Base-by-base conservation (phyloP, 2,888 invertebrate genomes). In the Brenthis daphne region DNA sequence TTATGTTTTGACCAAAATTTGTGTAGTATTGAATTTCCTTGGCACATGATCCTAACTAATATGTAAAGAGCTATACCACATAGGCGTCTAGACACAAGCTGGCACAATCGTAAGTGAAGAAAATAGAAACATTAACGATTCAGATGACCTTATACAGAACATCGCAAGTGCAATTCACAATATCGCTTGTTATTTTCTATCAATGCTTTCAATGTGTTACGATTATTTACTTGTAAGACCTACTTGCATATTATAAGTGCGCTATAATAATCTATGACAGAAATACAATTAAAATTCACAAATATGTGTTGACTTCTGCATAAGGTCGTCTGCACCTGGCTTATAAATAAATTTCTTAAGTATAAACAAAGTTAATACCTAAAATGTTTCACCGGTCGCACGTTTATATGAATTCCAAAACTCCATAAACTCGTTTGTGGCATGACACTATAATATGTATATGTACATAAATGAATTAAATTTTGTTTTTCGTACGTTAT, bases 321-420 rank as follows among this genome's bases (percentile, higher is more conserved):
- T 43, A 70, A 69, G 56, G 61, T 65, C 72, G 57, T 29, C 61
- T 63, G 67, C 50, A 64, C 48, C 63, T 60, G 16, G 37, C 47
- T 54, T 51, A 61, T 51, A 47, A 71, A 66, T 68, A 57, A 58
- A 37, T 24, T 56, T 57, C 68, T 53, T 61, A 64, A 70, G 50
- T 66, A 65, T 64, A 70, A 69, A 65, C 47, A 57, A 70, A 65
- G 33, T 65, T 64, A 58, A 64, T 60, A 64, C 58, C 56, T 57
- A 64, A 57, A 43, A 65, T 56, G 51, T 63, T 65, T 58, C 55
- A 55, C 57, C 24, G 69, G 67, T 71, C 60, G 61, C 47, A 67
- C 69, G 69, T 64, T 74, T 74, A 72, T 69, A 72, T 75, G 75
- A 75, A 75, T 72, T 75, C 73, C 65, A 72, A 75, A 75, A 75